These are phyloP conservation scores for Lasioglossum albipes DNA, from an alignment of 1,140 invertebrate species.

Conservation along the genomic window DNA sequence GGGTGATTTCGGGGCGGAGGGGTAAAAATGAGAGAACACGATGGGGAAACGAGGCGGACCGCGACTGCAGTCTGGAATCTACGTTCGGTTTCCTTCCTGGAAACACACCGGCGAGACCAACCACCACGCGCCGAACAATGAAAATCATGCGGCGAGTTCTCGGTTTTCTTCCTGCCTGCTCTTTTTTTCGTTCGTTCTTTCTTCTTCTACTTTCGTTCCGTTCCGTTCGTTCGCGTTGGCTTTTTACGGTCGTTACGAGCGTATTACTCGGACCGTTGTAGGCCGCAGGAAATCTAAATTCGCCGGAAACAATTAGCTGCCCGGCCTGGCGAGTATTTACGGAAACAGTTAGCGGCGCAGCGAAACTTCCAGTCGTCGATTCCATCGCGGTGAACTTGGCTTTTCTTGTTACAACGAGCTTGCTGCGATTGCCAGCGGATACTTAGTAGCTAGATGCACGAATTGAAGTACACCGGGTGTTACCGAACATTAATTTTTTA, in stretches of 20 bases:
- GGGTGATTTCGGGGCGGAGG: neutral
- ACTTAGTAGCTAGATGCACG: too few relatives aligned
- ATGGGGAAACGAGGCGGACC: slow-evolving; percentile 16
- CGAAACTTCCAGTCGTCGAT: neutral
- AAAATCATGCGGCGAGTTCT: slow-evolving; percentile 33
- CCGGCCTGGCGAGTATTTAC: neutral
- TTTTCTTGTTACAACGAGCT: too few relatives aligned
- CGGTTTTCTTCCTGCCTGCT: neutral
- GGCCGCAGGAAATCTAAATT: neutral
- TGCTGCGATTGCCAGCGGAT: too few relatives aligned
- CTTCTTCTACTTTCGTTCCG: too few relatives aligned
- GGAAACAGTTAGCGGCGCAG: neutral
- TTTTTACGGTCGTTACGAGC: slow-evolving; percentile 39
- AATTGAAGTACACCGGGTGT: too few relatives aligned
- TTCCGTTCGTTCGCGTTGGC: neutral
- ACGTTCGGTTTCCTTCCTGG: slow-evolving; percentile 51
- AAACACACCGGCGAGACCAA: neutral
- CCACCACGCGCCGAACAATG: slow-evolving; percentile 34
- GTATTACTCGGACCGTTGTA: neutral
- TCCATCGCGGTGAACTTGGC: too few relatives aligned
- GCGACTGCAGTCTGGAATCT: slow-evolving; percentile 31
- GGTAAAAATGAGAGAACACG: slow-evolving; percentile 10
- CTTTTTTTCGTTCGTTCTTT: neutral
- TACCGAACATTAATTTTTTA: too few relatives aligned
- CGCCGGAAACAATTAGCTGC: slow-evolving; percentile 1